Conservation (phyloP, 2,797 vertebrate species). For the Denticeps clupeoides region DNA sequence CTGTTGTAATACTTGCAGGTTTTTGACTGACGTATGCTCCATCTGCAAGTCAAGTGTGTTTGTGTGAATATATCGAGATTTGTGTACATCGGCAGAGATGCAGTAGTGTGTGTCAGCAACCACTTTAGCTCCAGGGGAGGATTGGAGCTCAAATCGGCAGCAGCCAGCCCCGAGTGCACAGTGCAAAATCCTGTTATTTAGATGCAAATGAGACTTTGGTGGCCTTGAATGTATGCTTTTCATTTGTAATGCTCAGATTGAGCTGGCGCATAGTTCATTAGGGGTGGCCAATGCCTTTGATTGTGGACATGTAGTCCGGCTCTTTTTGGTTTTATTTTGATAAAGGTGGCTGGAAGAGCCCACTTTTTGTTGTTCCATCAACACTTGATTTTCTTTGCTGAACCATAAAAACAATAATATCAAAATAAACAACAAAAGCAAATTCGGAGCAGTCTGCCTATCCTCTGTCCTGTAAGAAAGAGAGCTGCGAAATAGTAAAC, state of each 20-base stretch:
- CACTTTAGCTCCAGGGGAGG: no score
- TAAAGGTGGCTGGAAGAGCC: slow-evolving; percentile 28
- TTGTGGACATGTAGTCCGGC: slow-evolving; percentile 32
- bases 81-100: no score
- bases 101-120: neutral
- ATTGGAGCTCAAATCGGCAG: no score
- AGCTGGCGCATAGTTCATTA: slow-evolving; percentile 2
- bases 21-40: no score
- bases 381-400: no score
- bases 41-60: no score
- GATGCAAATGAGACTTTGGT: slow-evolving; percentile 4
- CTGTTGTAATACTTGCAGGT: no score
- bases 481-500: no score
- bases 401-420: slow-evolving; percentile 11
- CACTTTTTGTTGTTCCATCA: slow-evolving; percentile 25
- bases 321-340: slow-evolving; percentile 25
- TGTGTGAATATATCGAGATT: slow-evolving; percentile 3
- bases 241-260: slow-evolving; percentile 1
- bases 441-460: no score
- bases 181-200: slow-evolving; percentile 7
- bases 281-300: slow-evolving; percentile 21
- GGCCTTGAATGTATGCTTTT: slow-evolving; percentile 8
- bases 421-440: slow-evolving; percentile 18
- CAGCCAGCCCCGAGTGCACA: no score
- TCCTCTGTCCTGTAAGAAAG: no score